Conservation (phyloP, 2,113 vertebrate species). For the Antechinus flavipes region DNA sequence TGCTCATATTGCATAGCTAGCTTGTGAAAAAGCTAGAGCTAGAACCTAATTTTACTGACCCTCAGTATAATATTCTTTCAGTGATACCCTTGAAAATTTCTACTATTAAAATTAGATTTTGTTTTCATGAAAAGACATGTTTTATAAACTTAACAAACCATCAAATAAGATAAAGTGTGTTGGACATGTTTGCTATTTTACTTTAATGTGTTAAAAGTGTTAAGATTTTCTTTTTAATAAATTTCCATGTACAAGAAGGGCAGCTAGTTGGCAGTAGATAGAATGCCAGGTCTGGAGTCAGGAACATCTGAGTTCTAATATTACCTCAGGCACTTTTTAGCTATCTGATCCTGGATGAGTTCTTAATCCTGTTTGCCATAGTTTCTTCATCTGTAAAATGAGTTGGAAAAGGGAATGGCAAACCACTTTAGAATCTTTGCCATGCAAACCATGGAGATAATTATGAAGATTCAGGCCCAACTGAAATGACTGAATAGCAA, state of each 20-base stretch:
- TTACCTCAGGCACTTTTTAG: neutral
- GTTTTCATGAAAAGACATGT: neutral
- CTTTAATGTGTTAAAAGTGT: constrained; percentile 18
- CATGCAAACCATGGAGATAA: neutral
- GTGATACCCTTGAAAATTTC: neutral
- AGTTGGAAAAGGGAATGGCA: neutral
- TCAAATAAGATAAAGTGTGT: neutral
- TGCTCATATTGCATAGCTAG: neutral
- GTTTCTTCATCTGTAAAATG: neutral
- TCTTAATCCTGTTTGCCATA: neutral
- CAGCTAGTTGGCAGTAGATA: neutral
- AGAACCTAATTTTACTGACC: neutral
- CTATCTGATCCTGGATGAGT: neutral
- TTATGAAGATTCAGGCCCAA: neutral
- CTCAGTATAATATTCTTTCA: neutral
- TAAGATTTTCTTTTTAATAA: neutral
- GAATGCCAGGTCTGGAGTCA: neutral
- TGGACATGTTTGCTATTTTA: constrained; percentile 19
- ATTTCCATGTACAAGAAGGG: neutral
- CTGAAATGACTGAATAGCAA: neutral
- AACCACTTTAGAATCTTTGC: neutral
- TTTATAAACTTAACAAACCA: neutral
- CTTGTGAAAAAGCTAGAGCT: neutral
- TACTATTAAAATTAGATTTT: constrained; percentile 43
- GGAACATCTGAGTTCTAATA: neutral